These are phyloP conservation scores for Choristoneura fumiferana DNA, from an alignment of 1,140 invertebrate species.

Conservation along the genomic window DNA sequence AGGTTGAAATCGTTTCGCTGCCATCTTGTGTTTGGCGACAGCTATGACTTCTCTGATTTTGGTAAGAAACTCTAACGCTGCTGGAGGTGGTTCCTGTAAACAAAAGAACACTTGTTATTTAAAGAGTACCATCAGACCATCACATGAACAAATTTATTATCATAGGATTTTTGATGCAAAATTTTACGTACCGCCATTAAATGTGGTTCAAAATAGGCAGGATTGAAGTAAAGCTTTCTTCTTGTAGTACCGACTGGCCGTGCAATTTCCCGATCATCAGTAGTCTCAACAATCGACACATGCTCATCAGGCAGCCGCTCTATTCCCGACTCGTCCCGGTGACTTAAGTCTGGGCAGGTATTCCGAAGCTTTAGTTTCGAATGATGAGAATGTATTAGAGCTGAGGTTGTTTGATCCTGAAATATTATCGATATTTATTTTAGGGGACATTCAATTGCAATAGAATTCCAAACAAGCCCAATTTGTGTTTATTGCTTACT, in stretches of 20 bases:
- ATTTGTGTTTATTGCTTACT: conserved; percentile 26
- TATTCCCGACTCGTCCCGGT: conserved; percentile 78
- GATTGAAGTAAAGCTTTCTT: conserved; percentile 92
- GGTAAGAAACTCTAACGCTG: conserved; percentile 90
- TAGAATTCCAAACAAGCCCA: too few relatives aligned
- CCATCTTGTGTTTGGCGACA: conserved; percentile 92
- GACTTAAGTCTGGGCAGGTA: conserved; percentile 54
- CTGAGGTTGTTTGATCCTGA: conserved; percentile 82
- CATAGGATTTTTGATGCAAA: neutral
- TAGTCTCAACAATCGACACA: conserved; percentile 89
- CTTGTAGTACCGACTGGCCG: conserved; percentile 83
- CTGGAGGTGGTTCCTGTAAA: conserved; percentile 89
- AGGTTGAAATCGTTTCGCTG: conserved; percentile 87
- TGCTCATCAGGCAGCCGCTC: conserved; percentile 90
- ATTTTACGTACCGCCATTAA: conserved; percentile 83
- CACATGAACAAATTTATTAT: too few relatives aligned
- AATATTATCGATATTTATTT: conserved; percentile 32
- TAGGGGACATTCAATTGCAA: neutral
- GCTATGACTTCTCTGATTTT: conserved; percentile 94
- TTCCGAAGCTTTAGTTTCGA: conserved; percentile 60
- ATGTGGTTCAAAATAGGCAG: conserved; percentile 92
- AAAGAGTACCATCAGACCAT: neutral
- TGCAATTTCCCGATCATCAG: conserved; percentile 83
- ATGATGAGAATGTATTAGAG: conserved; percentile 82
- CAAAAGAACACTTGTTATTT: conserved; percentile 24